Evolutionary conservation across 2,797 vertebrate species (phyloP).

Genomic region (Coregonus suidteri): DNA sequence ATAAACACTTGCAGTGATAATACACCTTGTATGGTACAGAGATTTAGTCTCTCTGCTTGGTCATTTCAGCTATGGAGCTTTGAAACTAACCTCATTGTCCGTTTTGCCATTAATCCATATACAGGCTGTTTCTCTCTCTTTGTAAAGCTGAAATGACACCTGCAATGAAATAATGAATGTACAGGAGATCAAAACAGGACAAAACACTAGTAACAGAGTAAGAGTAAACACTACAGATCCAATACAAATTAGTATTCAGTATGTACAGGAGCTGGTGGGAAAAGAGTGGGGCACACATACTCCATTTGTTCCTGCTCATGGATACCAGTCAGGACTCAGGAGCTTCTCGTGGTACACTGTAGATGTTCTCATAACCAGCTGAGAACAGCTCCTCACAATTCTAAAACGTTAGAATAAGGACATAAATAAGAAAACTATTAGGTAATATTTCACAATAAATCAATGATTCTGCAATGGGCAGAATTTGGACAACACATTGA

Average conservation of each 20-base stretch:
- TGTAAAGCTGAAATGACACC: constrained; percentile 9
- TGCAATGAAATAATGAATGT: not conserved
- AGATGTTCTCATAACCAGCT: not conserved
- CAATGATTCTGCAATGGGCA: not conserved
- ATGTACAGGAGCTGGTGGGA: not conserved
- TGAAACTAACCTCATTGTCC: constrained; percentile 2
- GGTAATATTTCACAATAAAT: not conserved
- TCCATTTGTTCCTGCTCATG: constrained; percentile 5
- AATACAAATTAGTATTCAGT: not conserved
- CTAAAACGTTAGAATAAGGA: not conserved
- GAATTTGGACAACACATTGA: not conserved
- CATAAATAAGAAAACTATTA: not conserved
- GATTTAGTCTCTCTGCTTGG: not conserved
- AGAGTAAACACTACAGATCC: not conserved
- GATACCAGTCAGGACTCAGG: not conserved
- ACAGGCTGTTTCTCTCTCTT: not conserved
- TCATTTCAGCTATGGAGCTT: not conserved
- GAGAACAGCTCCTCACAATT: not conserved
- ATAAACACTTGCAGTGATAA: constrained; percentile 1
- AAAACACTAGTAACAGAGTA: not conserved
- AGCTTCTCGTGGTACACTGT: not conserved
- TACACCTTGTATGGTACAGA: not conserved
- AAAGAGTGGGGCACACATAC: not conserved
- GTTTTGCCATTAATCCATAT: not conserved
- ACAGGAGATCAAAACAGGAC: too few relatives aligned